These are phyloP conservation scores for Beris morrisii DNA, from an alignment of 2,888 invertebrate species.

Conservation along the genomic window DNA sequence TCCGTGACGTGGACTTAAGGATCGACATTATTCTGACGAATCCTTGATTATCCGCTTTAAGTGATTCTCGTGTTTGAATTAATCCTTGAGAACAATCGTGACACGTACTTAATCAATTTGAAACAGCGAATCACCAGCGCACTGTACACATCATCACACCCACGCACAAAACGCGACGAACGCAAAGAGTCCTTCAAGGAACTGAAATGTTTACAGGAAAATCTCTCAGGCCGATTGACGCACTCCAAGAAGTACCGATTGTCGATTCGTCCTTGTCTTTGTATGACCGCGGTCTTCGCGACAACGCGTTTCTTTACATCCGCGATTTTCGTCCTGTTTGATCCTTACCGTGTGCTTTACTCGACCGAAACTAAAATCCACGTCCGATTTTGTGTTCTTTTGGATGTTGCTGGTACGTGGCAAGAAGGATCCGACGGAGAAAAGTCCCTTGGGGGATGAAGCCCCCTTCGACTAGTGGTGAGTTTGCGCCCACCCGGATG, in stretches of 20 bases:
- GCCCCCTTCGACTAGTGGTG: slow-evolving; percentile 28
- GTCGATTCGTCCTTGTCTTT: slow-evolving; percentile 3
- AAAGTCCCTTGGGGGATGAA: slow-evolving; percentile 14
- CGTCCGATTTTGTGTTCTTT: neutral
- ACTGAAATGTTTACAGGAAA: slow-evolving; percentile 22
- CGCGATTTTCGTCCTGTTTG: slow-evolving; percentile 4
- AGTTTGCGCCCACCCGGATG: slow-evolving; percentile 32
- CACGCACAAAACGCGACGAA: slow-evolving; percentile 8
- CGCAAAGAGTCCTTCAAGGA: slow-evolving; percentile 23
- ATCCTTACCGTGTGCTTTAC: slow-evolving; percentile 33
- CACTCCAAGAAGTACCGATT: slow-evolving; percentile 7
- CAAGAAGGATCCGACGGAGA: slow-evolving; percentile 1
- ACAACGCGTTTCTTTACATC: neutral
- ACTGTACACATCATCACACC: too few relatives aligned
- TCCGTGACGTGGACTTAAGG: too few relatives aligned
- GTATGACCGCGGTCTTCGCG: slow-evolving; percentile 3
- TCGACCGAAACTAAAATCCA: slow-evolving; percentile 34
- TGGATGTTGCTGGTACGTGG: neutral
- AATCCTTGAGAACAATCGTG: slow-evolving; percentile 23
- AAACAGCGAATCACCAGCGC: slow-evolving; percentile 13
- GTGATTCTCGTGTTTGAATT: slow-evolving; percentile 8
- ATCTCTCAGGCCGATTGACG: slow-evolving; percentile 13
- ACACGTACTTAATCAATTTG: slow-evolving; percentile 30
- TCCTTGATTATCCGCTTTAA: slow-evolving; percentile 18
- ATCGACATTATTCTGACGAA: neutral